phyloP scores from a whole-genome alignment of 2,113 vertebrate genomes.

The Campylomormyrus tamandua region DNA sequence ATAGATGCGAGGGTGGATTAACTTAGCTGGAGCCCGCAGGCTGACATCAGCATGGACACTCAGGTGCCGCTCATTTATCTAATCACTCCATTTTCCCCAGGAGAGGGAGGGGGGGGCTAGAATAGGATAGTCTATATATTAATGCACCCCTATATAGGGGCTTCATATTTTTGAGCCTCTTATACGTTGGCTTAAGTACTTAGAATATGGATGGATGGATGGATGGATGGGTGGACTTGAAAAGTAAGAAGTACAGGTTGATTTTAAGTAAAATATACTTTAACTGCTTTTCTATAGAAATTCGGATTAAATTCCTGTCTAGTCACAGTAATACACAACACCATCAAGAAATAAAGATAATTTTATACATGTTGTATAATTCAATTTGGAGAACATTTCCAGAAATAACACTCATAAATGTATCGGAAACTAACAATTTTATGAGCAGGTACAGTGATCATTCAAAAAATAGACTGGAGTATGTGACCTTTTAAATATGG shows the following conservation, averaged over 20 bases:
- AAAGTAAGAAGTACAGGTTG: not conserved
- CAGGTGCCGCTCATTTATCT: not conserved
- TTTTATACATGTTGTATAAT: not conserved
- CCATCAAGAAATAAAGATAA: not conserved
- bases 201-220: not conserved
- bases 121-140: not conserved
- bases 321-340: not conserved
- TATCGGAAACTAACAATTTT: not conserved
- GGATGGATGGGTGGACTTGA: not conserved
- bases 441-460: not conserved
- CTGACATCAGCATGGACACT: not conserved
- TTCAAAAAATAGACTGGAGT: not conserved
- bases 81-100: not conserved
- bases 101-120: not conserved
- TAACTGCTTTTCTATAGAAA: not conserved
- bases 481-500: not conserved
- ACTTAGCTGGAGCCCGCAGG: not conserved
- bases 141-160: not conserved
- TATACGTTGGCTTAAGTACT: not conserved
- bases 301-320: not conserved
- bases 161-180: not conserved
- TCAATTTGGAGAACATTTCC: not conserved
- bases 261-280: not conserved
- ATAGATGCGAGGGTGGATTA: not conserved
- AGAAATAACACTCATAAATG: not conserved